These are phyloP conservation scores for Salticus scenicus DNA, from an alignment of 2,888 invertebrate genomes.

Conservation along the genomic window DNA sequence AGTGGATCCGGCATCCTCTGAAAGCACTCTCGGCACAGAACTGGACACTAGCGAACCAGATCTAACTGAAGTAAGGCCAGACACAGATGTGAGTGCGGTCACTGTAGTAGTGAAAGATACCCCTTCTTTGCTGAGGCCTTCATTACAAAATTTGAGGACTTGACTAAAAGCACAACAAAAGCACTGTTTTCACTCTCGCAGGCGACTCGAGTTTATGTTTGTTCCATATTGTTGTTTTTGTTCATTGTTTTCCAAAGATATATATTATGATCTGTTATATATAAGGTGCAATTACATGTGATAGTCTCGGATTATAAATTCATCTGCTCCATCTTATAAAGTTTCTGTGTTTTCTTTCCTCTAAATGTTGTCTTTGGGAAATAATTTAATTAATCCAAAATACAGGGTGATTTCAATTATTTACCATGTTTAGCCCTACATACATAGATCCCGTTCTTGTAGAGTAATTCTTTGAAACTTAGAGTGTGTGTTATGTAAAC, in stretches of 20 bases:
- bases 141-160: conserved; percentile 52
- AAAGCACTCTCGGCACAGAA: conserved; percentile 70
- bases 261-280: conserved; percentile 40
- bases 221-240: neutral
- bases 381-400: too few relatives aligned
- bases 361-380: too few relatives aligned
- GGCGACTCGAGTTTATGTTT: neutral
- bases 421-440: too few relatives aligned
- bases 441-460: too few relatives aligned
- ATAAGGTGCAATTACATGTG: conserved; percentile 58
- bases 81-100: conserved; percentile 70
- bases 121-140: conserved; percentile 57
- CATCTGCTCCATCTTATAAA: conserved; percentile 54
- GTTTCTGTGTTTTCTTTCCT: neutral
- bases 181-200: neutral
- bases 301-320: conserved; percentile 59
- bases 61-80: conserved; percentile 20
- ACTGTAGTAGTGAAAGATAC: conserved; percentile 70
- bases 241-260: neutral
- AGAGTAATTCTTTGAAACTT: too few relatives aligned
- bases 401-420: too few relatives aligned
- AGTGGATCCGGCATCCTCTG: conserved; percentile 59
- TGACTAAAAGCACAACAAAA: conserved; percentile 16
- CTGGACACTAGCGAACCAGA: conserved; percentile 62
- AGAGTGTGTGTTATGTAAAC: too few relatives aligned